Evolutionary conservation across 2,888 invertebrate genomes (phyloP).

Genomic region (Cerastis leucographa): DNA sequence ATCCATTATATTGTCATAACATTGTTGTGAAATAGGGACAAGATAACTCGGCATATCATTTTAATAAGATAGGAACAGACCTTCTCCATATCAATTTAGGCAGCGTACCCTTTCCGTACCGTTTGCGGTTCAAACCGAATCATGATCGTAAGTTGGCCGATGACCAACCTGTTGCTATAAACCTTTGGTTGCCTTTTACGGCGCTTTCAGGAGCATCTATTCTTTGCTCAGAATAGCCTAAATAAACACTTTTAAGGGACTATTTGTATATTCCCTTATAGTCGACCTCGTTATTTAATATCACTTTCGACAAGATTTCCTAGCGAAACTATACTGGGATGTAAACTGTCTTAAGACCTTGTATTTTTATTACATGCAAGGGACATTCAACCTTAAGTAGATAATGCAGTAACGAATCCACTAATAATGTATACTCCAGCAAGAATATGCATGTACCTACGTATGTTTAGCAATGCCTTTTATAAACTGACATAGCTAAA

Average conservation of each 20-base stretch:
- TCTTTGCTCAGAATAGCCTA: slow-evolving; percentile 10
- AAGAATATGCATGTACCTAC: not conserved
- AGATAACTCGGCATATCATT: slow-evolving; percentile 16
- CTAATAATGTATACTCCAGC: not conserved
- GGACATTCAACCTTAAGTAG: not conserved
- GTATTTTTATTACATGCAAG: not conserved
- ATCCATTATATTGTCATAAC: slow-evolving; percentile 18
- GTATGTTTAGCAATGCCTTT: not conserved
- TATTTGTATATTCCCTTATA: slow-evolving; percentile 4
- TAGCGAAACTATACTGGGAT: not conserved
- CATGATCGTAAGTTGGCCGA: slow-evolving; percentile 15
- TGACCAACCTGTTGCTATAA: slow-evolving; percentile 40
- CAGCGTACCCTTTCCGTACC: not conserved
- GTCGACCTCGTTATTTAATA: not conserved
- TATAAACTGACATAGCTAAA: not conserved
- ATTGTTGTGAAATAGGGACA: not conserved
- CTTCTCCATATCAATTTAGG: slow-evolving; percentile 1
- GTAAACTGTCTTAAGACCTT: not conserved
- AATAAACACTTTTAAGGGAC: slow-evolving; percentile 12
- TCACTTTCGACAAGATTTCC: not conserved
- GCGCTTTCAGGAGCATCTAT: not conserved
- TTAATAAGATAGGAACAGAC: slow-evolving; percentile 5
- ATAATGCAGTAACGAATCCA: not conserved
- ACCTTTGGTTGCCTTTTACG: slow-evolving; percentile 29
- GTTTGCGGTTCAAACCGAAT: not conserved